phyloP scores from a whole-genome alignment of 1,140 invertebrate species.

The Drosophila murphyi region DNA sequence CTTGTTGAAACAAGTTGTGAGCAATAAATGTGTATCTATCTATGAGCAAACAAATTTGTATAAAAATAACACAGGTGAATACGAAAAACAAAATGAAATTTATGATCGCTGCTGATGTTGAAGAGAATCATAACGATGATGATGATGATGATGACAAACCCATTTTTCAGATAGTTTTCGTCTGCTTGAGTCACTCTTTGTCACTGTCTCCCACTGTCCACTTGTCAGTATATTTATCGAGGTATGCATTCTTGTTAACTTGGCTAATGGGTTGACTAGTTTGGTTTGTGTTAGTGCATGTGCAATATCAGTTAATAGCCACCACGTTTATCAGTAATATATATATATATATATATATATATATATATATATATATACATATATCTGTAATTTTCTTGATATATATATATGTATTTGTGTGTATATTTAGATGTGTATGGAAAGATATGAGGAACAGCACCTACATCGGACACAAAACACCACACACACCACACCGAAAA shows the following conservation, averaged over 20 bases:
- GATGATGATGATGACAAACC: slow-evolving; percentile 48
- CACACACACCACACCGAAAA: slow-evolving; percentile 49
- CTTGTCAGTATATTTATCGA: background rate
- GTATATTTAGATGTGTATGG: slow-evolving; percentile 18
- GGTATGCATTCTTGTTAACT: slow-evolving; percentile 21
- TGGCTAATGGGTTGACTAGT: background rate
- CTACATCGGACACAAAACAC: slow-evolving; percentile 67
- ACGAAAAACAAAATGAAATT: slow-evolving; percentile 52
- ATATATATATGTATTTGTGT: slow-evolving; percentile 23
- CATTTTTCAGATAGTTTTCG: slow-evolving; percentile 22
- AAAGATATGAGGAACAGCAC: slow-evolving; percentile 34
- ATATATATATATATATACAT: slow-evolving; percentile 5
- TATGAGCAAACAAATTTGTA: slow-evolving; percentile 51
- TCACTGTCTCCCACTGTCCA: background rate
- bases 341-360: slow-evolving; percentile 19
- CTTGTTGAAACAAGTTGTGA: slow-evolving; percentile 57
- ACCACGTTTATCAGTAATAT: slow-evolving; percentile 3
- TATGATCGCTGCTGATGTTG: slow-evolving; percentile 47
- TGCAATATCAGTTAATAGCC: slow-evolving; percentile 54
- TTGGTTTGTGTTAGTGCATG: slow-evolving; percentile 19
- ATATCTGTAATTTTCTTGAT: background rate
- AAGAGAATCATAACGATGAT: too few species aligned
- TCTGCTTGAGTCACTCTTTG: slow-evolving; percentile 47
- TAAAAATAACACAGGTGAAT: slow-evolving; percentile 73
- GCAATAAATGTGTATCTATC: slow-evolving; percentile 69